phyloP scores from a whole-genome alignment of 1,140 invertebrate species.

The Diorhabda elongata region DNA sequence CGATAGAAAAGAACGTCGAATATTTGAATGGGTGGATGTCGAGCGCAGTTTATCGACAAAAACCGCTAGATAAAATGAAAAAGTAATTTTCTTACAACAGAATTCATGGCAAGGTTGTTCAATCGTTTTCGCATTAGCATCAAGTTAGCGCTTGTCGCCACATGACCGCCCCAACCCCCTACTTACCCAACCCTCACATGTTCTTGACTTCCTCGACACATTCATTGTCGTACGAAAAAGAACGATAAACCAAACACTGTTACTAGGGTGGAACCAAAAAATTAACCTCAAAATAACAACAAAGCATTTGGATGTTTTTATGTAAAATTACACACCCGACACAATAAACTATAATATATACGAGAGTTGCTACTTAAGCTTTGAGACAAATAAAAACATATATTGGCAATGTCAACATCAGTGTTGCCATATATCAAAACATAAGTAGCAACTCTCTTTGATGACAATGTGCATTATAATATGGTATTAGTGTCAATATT shows the following conservation, averaged over 20 bases:
- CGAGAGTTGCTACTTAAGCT: too few species aligned
- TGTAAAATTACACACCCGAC: too few species aligned
- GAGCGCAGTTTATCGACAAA: constrained; percentile 26
- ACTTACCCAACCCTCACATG: constrained; percentile 12
- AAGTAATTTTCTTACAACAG: constrained; percentile 46
- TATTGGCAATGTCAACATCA: too few species aligned
- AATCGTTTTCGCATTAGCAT: constrained; percentile 45
- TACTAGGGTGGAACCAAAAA: too few species aligned
- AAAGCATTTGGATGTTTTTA: too few species aligned
- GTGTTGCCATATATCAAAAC: too few species aligned
- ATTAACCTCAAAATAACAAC: too few species aligned
- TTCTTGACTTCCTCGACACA: background rate
- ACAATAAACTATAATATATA: too few species aligned
- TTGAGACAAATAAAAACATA: too few species aligned
- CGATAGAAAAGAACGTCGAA: background rate
- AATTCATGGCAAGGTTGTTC: constrained; percentile 44
- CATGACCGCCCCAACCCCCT: constrained; percentile 28
- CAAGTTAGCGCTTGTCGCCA: constrained; percentile 44
- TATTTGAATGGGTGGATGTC: background rate
- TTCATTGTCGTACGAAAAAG: constrained; percentile 8
- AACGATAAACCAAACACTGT: background rate
- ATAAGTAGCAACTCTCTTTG: too few species aligned
- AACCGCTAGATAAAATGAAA: constrained; percentile 46
- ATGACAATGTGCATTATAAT: too few species aligned
- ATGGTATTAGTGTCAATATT: too few species aligned